Evolutionary conservation across 2,888 invertebrate genomes (phyloP).

Genomic region (Cepaea hortensis): DNA sequence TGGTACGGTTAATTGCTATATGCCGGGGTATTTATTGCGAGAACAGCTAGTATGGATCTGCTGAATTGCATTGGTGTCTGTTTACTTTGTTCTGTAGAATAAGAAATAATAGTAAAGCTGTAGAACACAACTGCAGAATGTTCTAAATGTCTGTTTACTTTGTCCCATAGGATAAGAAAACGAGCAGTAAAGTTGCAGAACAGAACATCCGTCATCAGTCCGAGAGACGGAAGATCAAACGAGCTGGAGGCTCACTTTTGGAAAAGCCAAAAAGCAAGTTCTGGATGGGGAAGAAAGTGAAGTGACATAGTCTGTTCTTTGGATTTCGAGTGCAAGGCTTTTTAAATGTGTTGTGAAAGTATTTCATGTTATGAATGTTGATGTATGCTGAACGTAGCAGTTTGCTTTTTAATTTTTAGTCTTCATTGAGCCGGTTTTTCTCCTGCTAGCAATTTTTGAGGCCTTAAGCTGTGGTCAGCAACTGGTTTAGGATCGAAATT

Average conservation of each 20-base stretch:
- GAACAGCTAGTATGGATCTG: too few relatives aligned
- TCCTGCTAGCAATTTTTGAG: too few relatives aligned
- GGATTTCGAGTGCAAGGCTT: not conserved
- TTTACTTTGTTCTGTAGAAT: too few relatives aligned
- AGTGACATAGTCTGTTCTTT: constrained; percentile 41
- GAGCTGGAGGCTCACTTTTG: constrained; percentile 73
- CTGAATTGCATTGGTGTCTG: too few relatives aligned
- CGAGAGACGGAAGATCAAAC: constrained; percentile 74
- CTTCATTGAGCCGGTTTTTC: not conserved
- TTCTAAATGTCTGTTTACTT: not conserved
- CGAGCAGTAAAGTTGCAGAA: constrained; percentile 12
- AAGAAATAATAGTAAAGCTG: too few relatives aligned
- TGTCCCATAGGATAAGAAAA: constrained; percentile 25
- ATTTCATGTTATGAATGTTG: too few relatives aligned
- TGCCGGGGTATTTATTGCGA: too few relatives aligned
- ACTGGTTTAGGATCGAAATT: too few relatives aligned
- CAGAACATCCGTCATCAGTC: constrained; percentile 51
- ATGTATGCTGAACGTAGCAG: too few relatives aligned
- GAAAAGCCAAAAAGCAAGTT: constrained; percentile 68
- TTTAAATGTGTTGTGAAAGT: not conserved
- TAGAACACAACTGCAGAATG: not conserved
- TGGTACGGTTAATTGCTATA: too few relatives aligned
- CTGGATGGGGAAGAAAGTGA: constrained; percentile 69
- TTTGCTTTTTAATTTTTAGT: not conserved
- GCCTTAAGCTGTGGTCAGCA: too few relatives aligned